Base-by-base conservation (phyloP, 2,888 invertebrate genomes). In the Frankliniella intonsa region DNA sequence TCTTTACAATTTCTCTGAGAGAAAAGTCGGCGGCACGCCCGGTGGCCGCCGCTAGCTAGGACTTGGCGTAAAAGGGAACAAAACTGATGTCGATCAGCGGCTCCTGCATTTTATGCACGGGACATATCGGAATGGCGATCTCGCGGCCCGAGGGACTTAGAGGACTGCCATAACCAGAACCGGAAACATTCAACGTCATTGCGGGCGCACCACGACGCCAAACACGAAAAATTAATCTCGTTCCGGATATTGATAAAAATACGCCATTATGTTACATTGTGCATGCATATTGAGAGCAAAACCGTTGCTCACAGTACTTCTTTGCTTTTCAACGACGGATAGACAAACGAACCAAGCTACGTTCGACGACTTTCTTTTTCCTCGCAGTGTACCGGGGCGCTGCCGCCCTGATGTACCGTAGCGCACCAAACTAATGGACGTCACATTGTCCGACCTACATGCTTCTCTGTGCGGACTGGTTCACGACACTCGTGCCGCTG, bases 61-160 rank as follows among this genome's bases (percentile, higher is more conserved):
- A 25, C 69, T 25, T 25, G 25, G 25, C 69, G 69, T 76, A 76
- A 76, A 76, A 76, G 69, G 69, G 69, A 76, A 76, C 69, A 76
- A 76, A 76, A 76, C 69, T 76, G 69, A 76, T 76, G 69, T 76
- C 69, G 69, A 76, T 76, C 69, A 76, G 69, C 12, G 7, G 69
- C 69, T 76, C 69, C 69, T 76, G 69, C 69, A 76, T 69, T 69
- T 69, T 69, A 69, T 69, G 69, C 69, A 22, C 69, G 69, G 69
- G 22, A 76, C 25, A 22, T 76, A 76, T 76, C 69, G 69, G 12
- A 76, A 76, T 25, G 69, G 69, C 25, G 69, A 76, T 76, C 69
- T 22, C 12, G 25, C 69, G 25, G 69, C 69, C 69, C 7, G 25
- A 12, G 69, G 25, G 22, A 11, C 69, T 25, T 76, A 25, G 25